These are phyloP conservation scores for Seira sanloemensis DNA, from an alignment of 2,888 invertebrate species.

Conservation along the genomic window DNA sequence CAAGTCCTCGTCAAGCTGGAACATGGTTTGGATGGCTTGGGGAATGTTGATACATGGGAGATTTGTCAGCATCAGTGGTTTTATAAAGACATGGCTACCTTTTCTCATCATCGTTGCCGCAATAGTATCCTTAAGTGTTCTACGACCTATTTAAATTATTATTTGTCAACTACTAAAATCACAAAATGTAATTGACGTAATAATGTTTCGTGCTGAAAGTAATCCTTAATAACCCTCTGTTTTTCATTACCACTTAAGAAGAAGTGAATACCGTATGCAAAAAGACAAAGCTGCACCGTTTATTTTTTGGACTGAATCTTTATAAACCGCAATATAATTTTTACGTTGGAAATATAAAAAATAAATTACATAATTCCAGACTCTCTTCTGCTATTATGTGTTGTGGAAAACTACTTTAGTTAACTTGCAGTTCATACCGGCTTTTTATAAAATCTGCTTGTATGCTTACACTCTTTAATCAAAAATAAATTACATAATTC, in stretches of 20 bases:
- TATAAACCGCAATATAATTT: neutral
- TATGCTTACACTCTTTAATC: no score
- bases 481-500: no score
- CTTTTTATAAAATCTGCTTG: no score
- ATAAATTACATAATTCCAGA: neutral
- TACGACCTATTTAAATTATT: conserved; percentile 38
- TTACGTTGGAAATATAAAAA: neutral
- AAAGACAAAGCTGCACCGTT: neutral
- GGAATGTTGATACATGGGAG: conserved; percentile 86
- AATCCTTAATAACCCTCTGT: neutral
- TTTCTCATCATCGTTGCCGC: conserved; percentile 79
- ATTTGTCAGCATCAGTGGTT: conserved; percentile 86
- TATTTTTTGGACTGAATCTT: neutral
- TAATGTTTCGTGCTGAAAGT: neutral
- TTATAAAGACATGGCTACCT: conserved; percentile 91
- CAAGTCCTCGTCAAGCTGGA: conserved; percentile 86
- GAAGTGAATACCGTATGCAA: neutral
- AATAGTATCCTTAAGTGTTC: conserved; percentile 64
- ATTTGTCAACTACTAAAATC: conserved; percentile 5
- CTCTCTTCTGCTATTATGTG: neutral
- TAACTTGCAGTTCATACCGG: conserved; percentile 12
- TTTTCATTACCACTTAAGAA: neutral
- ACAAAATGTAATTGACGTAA: neutral
- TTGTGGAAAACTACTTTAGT: conserved; percentile 7
- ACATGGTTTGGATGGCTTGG: conserved; percentile 92